Conservation (phyloP, 2,888 invertebrate species). For the Eulithis prunata region DNA sequence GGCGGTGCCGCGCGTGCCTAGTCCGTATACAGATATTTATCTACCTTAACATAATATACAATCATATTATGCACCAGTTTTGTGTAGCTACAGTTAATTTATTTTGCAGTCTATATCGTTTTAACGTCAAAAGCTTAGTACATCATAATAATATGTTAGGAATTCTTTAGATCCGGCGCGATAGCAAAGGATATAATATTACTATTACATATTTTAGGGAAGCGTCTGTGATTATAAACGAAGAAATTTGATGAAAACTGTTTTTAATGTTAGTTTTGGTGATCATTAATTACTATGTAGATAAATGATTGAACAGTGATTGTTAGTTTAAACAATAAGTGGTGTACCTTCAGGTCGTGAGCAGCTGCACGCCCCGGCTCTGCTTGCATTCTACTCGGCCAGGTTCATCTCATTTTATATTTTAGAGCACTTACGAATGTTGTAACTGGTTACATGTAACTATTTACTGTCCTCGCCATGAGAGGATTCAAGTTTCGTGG, state of each 20-base stretch:
- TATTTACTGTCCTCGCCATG: not conserved
- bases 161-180: conserved; percentile 73
- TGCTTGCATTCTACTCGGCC: conserved; percentile 1
- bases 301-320: conserved; percentile 59
- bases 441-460: conserved; percentile 22
- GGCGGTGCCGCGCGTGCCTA: conserved; percentile 76
- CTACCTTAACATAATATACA: conserved; percentile 72
- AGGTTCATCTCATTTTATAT: conserved; percentile 43
- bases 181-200: conserved; percentile 59
- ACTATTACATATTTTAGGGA: conserved; percentile 81
- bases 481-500: conserved; percentile 48
- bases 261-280: conserved; percentile 73
- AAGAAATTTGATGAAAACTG: conserved; percentile 79
- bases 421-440: conserved; percentile 52
- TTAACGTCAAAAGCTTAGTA: conserved; percentile 69
- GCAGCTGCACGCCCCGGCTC: not conserved
- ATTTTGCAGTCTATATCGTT: conserved; percentile 73
- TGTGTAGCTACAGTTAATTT: conserved; percentile 80
- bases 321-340: conserved; percentile 61
- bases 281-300: conserved; percentile 57
- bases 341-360: conserved; percentile 46
- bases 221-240: conserved; percentile 84
- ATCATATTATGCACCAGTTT: conserved; percentile 69
- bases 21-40: conserved; percentile 81
- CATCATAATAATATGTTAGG: conserved; percentile 67